Base-by-base conservation (phyloP, 2,113 vertebrate genomes). In the Cyphomyrus discorhynchus region DNA sequence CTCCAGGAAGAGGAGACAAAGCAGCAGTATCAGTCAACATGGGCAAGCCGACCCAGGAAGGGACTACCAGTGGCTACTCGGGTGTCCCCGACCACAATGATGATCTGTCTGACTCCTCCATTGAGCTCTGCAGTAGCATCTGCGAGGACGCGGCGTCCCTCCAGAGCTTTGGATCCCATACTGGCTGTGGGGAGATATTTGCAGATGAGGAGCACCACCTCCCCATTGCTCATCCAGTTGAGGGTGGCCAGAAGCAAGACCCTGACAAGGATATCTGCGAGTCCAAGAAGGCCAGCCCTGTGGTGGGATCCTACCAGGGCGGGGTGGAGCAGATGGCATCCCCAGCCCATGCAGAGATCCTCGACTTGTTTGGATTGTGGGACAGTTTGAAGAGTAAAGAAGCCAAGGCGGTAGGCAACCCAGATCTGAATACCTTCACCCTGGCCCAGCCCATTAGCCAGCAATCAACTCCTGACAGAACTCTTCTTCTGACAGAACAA, bases 161-260 rank as follows among this genome's bases (percentile, higher is more conserved):
- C 53, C 96, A 97, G 92, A 97, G 97, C 91, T 97, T 97, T 31
- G 97, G 97, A 89, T 97, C 97, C 0, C 96, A 97, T 88, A 97
- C 96, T 0, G 97, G 97, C n/a, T 97, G 97, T 42, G 97, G 97
- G 50, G 97, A 97, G 92, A 97, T 97, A 92, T 97, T 97, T 92
- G 97, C 96, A 8, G 97, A 97, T 42, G 97, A 97, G 91, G 92
- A 92, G 56, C 96, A 89, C 87, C 94, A 95, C 0, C 70, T 45
- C 74, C 21, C 74, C 21, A n/a, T 87, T 53, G 62, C 91, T 31
- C 94, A 95, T 85, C 96, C 96, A 7, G 88, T 96, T 86, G 96
- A 96, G 89, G 83, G 95, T 49, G 94, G 93, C 0, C 93, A 90
- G 74, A 94, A 90, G 87, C 94, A 91, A 5, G 93, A 93, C 56